A percentile compares a stretch with the other conserved stretches of the same genome.
phyloP scores from a whole-genome alignment of 1,140 invertebrate genomes.

The Hesperophylax magnus region DNA sequence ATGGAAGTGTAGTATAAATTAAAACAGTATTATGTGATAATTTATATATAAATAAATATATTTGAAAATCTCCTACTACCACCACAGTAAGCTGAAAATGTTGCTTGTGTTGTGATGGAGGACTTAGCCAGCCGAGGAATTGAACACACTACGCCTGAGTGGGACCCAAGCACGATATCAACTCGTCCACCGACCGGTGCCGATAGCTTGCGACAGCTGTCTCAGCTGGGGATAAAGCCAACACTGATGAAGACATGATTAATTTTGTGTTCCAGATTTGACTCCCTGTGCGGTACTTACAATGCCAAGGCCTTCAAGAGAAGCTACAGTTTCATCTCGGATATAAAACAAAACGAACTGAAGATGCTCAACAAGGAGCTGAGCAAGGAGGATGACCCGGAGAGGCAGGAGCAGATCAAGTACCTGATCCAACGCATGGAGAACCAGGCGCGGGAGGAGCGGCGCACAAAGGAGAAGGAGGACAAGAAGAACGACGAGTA shows the following conservation, averaged over 20 bases:
- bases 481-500: constrained; percentile 72
- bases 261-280: constrained; percentile 74
- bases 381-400: constrained; percentile 72
- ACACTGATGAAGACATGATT: background rate
- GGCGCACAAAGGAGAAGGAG: constrained; percentile 71
- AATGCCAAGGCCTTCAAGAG: constrained; percentile 81
- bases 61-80: no score
- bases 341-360: constrained; percentile 79
- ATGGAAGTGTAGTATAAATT: no score
- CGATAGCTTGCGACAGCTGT: no score
- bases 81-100: no score
- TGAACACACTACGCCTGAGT: no score
- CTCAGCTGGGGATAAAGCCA: no score
- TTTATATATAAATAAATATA: no score
- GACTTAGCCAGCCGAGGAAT: no score
- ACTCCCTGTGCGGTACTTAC: constrained; percentile 83
- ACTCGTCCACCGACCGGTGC: no score
- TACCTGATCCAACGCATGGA: constrained; percentile 81
- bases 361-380: constrained; percentile 76
- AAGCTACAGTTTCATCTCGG: constrained; percentile 82
- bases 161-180: no score
- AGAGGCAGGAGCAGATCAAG: constrained; percentile 78
- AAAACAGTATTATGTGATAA: no score
- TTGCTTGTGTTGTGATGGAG: no score
- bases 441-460: constrained; percentile 78